Percentiles rank a stretch among this genome's conserved stretches.
phyloP scores from a whole-genome alignment of 64 coral and sea anemone species.

The Hydrozoanthus tunicans region DNA sequence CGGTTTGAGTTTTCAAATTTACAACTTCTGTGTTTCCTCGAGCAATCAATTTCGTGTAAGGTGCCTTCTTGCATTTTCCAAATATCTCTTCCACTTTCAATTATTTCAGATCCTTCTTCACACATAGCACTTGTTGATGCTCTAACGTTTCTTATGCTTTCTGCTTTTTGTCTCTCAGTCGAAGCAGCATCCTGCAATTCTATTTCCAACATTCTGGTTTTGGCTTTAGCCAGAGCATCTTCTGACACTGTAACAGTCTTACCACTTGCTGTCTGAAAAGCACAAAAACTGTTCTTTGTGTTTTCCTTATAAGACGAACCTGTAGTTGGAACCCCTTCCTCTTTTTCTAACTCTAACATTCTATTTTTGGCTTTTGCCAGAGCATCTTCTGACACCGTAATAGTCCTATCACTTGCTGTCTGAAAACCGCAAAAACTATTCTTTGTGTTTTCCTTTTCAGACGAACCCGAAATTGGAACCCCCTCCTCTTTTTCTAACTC shows the following conservation, averaged over 20 bases:
- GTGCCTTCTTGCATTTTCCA: neutral
- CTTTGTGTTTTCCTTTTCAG: neutral
- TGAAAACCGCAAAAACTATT: neutral
- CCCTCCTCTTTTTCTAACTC: neutral
- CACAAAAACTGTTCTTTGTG: neutral
- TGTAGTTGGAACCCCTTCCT: neutral
- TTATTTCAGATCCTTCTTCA: too few species aligned
- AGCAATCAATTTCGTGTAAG: neutral
- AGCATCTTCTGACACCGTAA: neutral
- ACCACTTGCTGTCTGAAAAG: constrained; percentile 14
- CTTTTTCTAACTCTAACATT: neutral
- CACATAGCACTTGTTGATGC: too few species aligned
- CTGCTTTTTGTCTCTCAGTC: neutral
- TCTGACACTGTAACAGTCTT: neutral
- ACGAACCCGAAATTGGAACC: neutral
- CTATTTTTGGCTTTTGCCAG: neutral
- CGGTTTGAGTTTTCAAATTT: neutral
- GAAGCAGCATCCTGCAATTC: neutral
- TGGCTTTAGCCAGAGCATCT: neutral
- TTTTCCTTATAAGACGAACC: neutral
- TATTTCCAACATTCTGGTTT: neutral
- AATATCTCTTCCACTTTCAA: neutral
- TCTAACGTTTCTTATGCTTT: too few species aligned
- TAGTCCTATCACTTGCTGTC: neutral
- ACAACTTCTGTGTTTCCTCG: neutral